Conservation (phyloP, 2,797 vertebrate genomes). For the Craterocephalus amniculus region DNA sequence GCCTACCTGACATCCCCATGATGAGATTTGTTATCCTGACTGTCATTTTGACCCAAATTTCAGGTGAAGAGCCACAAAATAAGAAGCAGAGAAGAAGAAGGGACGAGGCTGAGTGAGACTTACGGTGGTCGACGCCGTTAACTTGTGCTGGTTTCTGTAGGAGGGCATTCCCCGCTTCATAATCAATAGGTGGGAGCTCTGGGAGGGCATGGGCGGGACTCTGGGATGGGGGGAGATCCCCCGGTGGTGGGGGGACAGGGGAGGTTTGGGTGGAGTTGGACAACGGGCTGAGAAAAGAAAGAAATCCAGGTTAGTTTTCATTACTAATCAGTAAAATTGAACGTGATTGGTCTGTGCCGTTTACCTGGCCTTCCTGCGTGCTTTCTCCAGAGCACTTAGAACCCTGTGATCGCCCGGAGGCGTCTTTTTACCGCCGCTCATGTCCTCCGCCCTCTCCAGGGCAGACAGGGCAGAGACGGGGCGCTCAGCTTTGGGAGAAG, state of each 20-base stretch:
- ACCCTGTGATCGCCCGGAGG: conserved; percentile 68
- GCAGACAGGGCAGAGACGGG: conserved; percentile 53
- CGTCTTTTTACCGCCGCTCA: conserved; percentile 52
- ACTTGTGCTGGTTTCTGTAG: conserved; percentile 36
- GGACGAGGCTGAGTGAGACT: conserved; percentile 43
- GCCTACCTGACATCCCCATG: conserved; percentile 19
- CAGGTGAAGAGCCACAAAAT: neutral
- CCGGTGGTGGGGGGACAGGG: conserved; percentile 45
- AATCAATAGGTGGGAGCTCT: conserved; percentile 74
- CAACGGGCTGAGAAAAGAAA: conserved; percentile 35
- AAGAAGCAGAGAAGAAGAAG: neutral
- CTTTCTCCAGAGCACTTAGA: conserved; percentile 77
- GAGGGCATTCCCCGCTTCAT: conserved; percentile 36
- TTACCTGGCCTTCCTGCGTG: conserved; percentile 70
- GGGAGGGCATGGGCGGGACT: conserved; percentile 23
- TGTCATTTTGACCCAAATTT: conserved; percentile 8
- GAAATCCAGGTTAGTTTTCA: conserved; percentile 6
- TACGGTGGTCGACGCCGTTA: conserved; percentile 69
- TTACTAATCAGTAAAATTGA: neutral
- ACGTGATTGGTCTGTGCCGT: neutral
- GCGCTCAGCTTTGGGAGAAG: conserved; percentile 45
- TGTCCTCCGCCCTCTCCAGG: conserved; percentile 76
- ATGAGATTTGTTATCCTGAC: neutral
- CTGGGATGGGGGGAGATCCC: conserved; percentile 36
- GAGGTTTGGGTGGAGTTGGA: conserved; percentile 5